These are phyloP conservation scores for Falco punctatus DNA, from an alignment of 2,113 vertebrate species.

Conservation along the genomic window DNA sequence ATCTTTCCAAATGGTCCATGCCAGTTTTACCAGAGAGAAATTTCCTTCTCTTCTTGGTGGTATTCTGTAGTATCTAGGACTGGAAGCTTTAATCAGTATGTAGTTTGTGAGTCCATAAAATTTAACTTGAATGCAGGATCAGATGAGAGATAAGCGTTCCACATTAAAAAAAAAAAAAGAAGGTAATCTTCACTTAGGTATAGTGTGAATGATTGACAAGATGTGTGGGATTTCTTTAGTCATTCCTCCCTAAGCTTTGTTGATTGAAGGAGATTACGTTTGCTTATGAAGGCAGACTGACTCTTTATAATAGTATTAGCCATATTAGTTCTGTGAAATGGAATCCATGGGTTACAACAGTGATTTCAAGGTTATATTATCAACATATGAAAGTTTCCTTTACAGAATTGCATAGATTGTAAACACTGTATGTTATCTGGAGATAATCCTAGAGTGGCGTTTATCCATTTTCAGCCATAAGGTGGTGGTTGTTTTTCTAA, in stretches of 20 bases:
- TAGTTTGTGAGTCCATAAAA: not conserved
- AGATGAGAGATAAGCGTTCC: not conserved
- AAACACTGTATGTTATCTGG: not conserved
- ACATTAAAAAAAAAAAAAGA: not conserved
- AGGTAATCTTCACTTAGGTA: not conserved
- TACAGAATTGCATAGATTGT: not conserved
- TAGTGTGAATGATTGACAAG: not conserved
- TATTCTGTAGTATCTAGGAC: not conserved
- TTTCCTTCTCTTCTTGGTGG: not conserved
- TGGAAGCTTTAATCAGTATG: not conserved
- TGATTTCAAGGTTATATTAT: not conserved
- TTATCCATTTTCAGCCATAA: not conserved
- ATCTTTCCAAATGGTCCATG: not conserved
- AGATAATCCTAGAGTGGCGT: not conserved
- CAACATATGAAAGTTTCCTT: not conserved
- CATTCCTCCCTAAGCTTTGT: not conserved
- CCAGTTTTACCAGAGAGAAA: not conserved
- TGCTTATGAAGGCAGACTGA: slow-evolving; percentile 24
- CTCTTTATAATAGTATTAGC: slow-evolving; percentile 29
- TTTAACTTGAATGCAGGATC: not conserved
- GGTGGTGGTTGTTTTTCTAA: not conserved
- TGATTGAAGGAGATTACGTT: not conserved
- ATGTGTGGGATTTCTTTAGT: slow-evolving; percentile 12
- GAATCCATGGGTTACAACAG: not conserved
- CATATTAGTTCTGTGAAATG: not conserved